These are phyloP conservation scores for Tribolium castaneum DNA, from an alignment of 1,140 invertebrate species.

Conservation along the genomic window DNA sequence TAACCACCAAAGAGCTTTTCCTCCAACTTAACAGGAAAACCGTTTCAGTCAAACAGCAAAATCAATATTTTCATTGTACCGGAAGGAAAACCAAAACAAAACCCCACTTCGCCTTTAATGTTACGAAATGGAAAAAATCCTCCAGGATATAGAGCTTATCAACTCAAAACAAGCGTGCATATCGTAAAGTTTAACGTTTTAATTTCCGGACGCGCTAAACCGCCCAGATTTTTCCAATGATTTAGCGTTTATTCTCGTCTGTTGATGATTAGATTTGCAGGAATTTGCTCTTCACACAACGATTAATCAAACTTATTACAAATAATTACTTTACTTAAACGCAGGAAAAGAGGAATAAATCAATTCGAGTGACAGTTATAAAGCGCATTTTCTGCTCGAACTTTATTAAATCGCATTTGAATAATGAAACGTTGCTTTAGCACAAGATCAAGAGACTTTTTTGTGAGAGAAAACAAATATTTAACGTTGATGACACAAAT, in stretches of 20 bases:
- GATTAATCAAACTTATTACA: not conserved
- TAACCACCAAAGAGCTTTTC: not conserved
- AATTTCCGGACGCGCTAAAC: not conserved
- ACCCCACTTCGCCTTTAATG: not conserved
- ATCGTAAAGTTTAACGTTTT: constrained; percentile 13
- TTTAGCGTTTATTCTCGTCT: not conserved
- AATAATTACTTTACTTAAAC: not conserved
- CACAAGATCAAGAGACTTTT: not conserved
- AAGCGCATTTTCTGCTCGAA: not conserved
- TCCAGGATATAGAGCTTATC: not conserved
- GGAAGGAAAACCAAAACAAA: not conserved
- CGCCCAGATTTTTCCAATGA: not conserved
- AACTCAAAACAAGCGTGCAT: not conserved
- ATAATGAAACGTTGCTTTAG: not conserved
- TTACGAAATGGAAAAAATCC: not conserved
- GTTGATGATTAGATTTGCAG: not conserved
- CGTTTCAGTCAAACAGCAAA: not conserved
- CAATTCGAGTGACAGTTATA: not conserved
- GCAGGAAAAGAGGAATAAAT: not conserved
- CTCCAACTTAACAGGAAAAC: not conserved
- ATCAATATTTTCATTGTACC: constrained; percentile 7
- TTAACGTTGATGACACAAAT: not conserved
- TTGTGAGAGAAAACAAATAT: not conserved
- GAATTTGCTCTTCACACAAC: not conserved
- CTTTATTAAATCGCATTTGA: not conserved